Evolutionary conservation across 1,140 invertebrate genomes (phyloP).

Genomic region (Cydia strobilella): DNA sequence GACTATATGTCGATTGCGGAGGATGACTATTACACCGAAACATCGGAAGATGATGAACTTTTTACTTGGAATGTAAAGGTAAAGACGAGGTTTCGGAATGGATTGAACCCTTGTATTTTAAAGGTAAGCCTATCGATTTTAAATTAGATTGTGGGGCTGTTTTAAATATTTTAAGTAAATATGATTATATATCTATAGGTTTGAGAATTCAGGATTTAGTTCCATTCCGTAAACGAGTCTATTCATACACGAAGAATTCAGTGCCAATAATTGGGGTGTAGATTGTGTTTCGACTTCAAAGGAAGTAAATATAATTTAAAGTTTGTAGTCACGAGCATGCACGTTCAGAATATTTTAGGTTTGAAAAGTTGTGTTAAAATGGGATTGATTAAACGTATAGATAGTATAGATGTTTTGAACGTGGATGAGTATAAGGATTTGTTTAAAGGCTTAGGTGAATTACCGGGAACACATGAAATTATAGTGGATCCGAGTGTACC

Average conservation of each 20-base stretch:
- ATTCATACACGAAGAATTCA: conserved; percentile 17
- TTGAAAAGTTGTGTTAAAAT: neutral
- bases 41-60: conserved; percentile 3
- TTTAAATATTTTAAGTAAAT: conserved; percentile 20
- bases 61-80: neutral
- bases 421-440: conserved; percentile 29
- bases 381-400: conserved; percentile 15
- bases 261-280: conserved; percentile 31
- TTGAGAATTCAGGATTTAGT: conserved; percentile 6
- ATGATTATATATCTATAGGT: conserved; percentile 17
- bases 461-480: conserved; percentile 37
- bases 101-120: conserved; percentile 19
- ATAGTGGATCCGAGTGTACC: conserved; percentile 38
- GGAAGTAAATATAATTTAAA: neutral
- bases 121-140: conserved; percentile 11
- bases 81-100: neutral
- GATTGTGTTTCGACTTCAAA: conserved; percentile 11
- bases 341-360: conserved; percentile 32
- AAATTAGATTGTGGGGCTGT: conserved; percentile 31
- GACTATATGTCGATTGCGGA: neutral
- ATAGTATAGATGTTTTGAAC: neutral
- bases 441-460: conserved; percentile 33
- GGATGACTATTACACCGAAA: neutral
- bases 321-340: conserved; percentile 7
- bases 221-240: neutral